A percentile compares a stretch with the other conserved stretches of the same genome.
These are phyloP conservation scores for Capreolus pygargus DNA, from an alignment of 2,113 vertebrate genomes.

Conservation along the genomic window DNA sequence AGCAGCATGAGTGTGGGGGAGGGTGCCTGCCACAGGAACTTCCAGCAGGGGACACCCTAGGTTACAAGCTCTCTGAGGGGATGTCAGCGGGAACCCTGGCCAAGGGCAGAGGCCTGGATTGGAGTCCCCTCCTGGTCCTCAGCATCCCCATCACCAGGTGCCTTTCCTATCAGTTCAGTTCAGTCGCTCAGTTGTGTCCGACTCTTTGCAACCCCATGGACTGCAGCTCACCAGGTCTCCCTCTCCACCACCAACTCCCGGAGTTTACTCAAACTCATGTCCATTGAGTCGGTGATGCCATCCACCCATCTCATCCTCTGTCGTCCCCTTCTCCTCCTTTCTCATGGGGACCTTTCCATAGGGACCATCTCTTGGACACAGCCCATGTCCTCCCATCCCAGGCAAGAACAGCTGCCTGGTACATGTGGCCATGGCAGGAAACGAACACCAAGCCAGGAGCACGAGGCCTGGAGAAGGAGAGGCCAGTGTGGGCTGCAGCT, in stretches of 20 bases:
- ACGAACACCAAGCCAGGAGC: neutral
- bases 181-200: accelerated
- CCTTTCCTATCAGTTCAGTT: neutral
- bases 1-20: no score
- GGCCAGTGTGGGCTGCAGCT: accelerated
- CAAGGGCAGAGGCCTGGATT: neutral
- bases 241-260: neutral
- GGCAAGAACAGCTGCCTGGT: neutral
- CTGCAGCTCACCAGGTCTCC: neutral
- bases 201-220: neutral
- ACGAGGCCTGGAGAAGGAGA: neutral
- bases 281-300: neutral
- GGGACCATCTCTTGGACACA: neutral
- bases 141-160: neutral
- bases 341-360: neutral
- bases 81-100: neutral
- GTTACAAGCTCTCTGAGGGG: neutral
- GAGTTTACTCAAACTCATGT: neutral
- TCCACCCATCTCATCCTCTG: neutral
- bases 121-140: neutral
- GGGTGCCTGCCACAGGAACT: neutral
- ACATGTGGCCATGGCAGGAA: neutral
- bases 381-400: neutral
- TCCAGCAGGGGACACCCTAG: neutral
- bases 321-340: neutral